Evolutionary conservation across 2,797 vertebrate species (phyloP), one percentile per base, ranked within the genome.

Genomic region (Mionectes olivaceus): DNA sequence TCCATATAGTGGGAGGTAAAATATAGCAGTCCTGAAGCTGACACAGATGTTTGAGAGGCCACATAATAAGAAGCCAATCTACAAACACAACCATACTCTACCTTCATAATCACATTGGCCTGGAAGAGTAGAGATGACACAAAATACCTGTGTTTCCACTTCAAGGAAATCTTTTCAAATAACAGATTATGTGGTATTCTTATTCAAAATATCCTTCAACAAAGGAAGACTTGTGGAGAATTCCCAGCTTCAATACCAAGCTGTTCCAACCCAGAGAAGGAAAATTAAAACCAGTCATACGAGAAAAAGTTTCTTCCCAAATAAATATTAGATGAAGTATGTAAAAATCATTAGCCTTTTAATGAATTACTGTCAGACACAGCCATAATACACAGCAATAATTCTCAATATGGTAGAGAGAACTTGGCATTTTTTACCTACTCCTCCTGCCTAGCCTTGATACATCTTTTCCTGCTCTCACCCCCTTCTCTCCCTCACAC

Each of bases 261-360:
- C 24, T 2, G 4, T 73, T 95, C 83, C 94, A 94, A 82, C 22
- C 28, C 67, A 43, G 27, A 83, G 46, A 61, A 91, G 56, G 77
- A 86, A 94, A 94, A 97, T 86, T 88, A 88, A 91, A 95, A 67
- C 79, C 74, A 93, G 76, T 35, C 63, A 70, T 63, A 90, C 7
- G 56, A 96, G 87, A 87, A 92, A 78, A 91, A 67, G 41, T 59
- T 93, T 81, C 70, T 91, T 91, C 73, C 83, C 73, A 70, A 89
- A 93, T 93, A 95, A 93, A 78, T 93, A 92, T 83, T 90, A 90
- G 47, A 95, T 94, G 81, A 93, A 94, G 63, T 68, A 93, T 89
- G 79, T 83, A 89, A 94, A 96, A 96, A 86, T 76, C 70, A 83
- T 92, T 83, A 96, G 50, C 44, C 59, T 65, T 91, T 86, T 91